Conservation (phyloP, 1,140 invertebrate genomes). For the Anoplophora glabripennis region DNA sequence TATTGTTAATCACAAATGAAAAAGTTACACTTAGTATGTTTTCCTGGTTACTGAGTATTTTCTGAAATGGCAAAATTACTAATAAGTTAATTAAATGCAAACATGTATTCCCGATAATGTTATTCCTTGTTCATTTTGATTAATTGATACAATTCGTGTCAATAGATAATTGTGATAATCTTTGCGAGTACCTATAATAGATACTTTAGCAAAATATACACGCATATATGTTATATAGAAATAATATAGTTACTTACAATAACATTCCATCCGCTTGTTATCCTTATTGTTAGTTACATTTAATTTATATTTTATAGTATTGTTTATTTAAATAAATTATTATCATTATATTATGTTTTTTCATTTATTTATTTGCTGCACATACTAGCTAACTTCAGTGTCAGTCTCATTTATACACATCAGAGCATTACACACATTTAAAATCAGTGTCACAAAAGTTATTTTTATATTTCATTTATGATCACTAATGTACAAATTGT, state of each 20-base stretch:
- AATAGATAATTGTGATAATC: neutral
- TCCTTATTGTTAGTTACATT: neutral
- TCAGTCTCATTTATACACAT: neutral
- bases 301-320: constrained; percentile 13
- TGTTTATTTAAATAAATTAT: constrained; percentile 27
- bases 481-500: neutral
- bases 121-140: constrained; percentile 2
- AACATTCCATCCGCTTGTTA: constrained; percentile 1
- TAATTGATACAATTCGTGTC: neutral
- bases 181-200: neutral
- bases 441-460: neutral
- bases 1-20: too few species aligned
- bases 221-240: neutral
- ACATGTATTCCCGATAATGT: neutral
- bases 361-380: constrained; percentile 11
- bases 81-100: too few species aligned
- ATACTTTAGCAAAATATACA: neutral
- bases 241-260: neutral
- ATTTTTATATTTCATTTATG: neutral
- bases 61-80: too few species aligned
- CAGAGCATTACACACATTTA: neutral
- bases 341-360: constrained; percentile 20
- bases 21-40: too few species aligned
- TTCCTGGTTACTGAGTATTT: too few species aligned
- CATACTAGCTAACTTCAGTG: constrained; percentile 2